Evolutionary conservation across 2,113 vertebrate genomes (phyloP).

Genomic region (Mormoops blainvillei): DNA sequence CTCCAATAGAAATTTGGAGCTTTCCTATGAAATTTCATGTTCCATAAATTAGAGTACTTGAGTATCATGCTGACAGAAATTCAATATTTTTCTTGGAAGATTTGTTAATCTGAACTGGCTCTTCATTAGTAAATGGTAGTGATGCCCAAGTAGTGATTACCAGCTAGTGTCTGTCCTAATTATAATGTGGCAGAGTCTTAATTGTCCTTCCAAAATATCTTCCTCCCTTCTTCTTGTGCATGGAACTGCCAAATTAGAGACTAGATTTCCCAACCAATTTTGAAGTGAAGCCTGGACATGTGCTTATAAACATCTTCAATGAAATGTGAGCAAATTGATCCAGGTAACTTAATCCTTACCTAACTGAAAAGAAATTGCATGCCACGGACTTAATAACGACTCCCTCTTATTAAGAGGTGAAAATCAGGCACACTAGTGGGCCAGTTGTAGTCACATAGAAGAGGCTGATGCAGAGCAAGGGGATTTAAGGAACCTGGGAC

Average conservation of each 20-base stretch:
- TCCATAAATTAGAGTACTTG: slow-evolving; percentile 17
- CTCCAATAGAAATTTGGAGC: slow-evolving; percentile 1
- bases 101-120: slow-evolving; percentile 2
- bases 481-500: not conserved
- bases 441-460: not conserved
- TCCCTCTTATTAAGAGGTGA: not conserved
- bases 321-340: not conserved
- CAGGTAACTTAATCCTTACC: not conserved
- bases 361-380: not conserved
- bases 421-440: not conserved
- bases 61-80: slow-evolving; percentile 20
- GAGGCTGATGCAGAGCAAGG: not conserved
- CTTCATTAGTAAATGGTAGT: slow-evolving; percentile 24
- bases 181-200: not conserved
- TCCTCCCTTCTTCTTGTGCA: not conserved
- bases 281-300: not conserved
- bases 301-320: not conserved
- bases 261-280: not conserved
- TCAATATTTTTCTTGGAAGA: slow-evolving; percentile 47
- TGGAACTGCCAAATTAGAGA: not conserved
- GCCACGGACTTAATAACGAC: too few species aligned
- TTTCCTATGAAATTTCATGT: slow-evolving; percentile 11
- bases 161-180: not conserved
- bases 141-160: not conserved
- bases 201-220: not conserved